These are phyloP conservation scores for Lepus townsendii DNA, from an alignment of 2,797 vertebrate genomes.

Conservation along the genomic window DNA sequence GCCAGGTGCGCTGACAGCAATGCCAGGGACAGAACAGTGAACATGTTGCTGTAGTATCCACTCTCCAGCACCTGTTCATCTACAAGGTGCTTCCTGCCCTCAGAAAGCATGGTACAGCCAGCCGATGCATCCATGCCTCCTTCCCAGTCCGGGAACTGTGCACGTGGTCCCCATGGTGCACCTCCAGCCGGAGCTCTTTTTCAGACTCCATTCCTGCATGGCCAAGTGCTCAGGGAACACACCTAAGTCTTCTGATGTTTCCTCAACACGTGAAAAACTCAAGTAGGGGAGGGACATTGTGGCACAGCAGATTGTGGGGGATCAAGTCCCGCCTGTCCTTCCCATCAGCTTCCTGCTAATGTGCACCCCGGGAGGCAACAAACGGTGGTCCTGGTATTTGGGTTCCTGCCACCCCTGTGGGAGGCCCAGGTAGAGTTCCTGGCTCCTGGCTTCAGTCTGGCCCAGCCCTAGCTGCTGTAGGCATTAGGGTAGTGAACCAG, in stretches of 20 bases:
- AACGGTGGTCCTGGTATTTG: too few species aligned
- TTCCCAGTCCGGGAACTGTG: neutral
- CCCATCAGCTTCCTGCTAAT: too few species aligned
- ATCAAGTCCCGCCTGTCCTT: too few species aligned
- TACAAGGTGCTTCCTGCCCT: neutral
- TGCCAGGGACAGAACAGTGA: neutral
- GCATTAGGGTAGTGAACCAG: too few species aligned
- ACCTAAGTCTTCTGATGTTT: neutral
- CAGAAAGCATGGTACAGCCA: neutral
- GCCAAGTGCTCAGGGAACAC: neutral
- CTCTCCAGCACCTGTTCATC: neutral
- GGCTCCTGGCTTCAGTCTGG: too few species aligned
- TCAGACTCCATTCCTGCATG: neutral
- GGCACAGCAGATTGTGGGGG: too few species aligned
- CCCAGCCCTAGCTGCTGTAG: too few species aligned
- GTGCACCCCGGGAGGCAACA: too few species aligned
- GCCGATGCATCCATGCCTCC: neutral
- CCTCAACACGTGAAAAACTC: conserved; percentile 16
- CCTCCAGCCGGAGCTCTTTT: neutral
- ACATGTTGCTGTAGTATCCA: neutral
- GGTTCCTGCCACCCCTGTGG: too few species aligned
- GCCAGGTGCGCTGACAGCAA: neutral
- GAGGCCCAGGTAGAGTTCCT: too few species aligned
- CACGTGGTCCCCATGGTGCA: neutral
- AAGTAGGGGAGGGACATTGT: too few species aligned